Conservation (phyloP, 2,797 vertebrate genomes). For the Smutsia gigantea region DNA sequence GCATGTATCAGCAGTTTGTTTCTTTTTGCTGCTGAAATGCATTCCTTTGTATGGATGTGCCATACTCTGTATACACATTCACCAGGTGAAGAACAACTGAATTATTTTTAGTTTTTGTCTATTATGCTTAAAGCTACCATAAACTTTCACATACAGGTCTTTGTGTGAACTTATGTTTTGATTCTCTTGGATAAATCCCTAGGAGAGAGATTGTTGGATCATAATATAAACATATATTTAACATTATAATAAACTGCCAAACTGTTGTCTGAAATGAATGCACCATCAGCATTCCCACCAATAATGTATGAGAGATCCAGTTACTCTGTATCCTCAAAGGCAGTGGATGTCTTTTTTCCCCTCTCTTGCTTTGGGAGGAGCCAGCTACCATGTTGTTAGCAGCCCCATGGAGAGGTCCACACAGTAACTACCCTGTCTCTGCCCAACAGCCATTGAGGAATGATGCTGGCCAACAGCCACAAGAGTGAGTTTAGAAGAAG, state of each 20-base stretch:
- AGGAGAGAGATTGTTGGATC: not conserved
- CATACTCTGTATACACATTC: not conserved
- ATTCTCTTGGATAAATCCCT: slow-evolving; percentile 27
- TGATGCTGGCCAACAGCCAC: not conserved
- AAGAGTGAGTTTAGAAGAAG: not conserved
- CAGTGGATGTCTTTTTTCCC: not conserved
- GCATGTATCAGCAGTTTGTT: not conserved
- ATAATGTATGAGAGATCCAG: not conserved
- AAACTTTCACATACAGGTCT: not conserved
- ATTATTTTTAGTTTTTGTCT: slow-evolving; percentile 15
- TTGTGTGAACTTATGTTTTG: not conserved
- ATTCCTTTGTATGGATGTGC: not conserved
- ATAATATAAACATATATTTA: not conserved
- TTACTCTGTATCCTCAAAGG: not conserved
- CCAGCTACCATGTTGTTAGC: not conserved
- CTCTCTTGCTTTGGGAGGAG: not conserved
- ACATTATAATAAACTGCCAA: not conserved
- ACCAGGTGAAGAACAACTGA: slow-evolving; percentile 10
- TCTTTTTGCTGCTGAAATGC: not conserved
- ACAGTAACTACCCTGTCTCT: not conserved
- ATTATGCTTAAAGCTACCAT: not conserved
- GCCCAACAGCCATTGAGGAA: not conserved
- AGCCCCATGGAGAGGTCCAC: not conserved
- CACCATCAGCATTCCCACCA: not conserved
- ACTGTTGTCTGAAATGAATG: not conserved